Percentiles rank a stretch among this genome's conserved stretches.
Conservation (phyloP, 2,888 invertebrate species). For the Caenorhabditis sp. region DNA sequence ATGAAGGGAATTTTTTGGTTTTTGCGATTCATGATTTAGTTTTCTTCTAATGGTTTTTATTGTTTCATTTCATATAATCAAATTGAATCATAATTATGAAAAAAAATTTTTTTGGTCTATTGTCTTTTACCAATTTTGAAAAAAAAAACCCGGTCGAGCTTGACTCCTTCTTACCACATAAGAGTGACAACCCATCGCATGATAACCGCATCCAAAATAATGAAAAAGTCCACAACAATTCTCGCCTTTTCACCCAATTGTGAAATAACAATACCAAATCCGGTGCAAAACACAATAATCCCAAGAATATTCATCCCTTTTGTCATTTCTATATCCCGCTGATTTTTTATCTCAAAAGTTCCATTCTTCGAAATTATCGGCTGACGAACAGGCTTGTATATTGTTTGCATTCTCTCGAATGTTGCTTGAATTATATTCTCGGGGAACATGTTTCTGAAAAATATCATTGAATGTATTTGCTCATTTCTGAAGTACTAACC, state of each 20-base stretch:
- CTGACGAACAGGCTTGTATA: conserved; percentile 57
- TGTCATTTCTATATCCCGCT: conserved; percentile 41
- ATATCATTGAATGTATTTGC: not conserved
- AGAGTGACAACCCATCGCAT: conserved; percentile 77
- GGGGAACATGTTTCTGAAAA: conserved; percentile 85
- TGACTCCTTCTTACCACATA: conserved; percentile 69
- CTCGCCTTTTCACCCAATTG: conserved; percentile 78
- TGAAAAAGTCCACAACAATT: conserved; percentile 82
- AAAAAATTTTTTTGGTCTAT: too few relatives aligned
- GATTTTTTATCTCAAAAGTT: conserved; percentile 31
- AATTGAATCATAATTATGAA: too few relatives aligned
- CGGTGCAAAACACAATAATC: conserved; percentile 87
- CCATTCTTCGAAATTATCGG: conserved; percentile 46
- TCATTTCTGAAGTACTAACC: conserved; percentile 76
- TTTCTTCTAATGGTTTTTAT: too few relatives aligned
- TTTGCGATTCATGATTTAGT: too few relatives aligned
- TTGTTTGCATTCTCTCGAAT: conserved; percentile 70
- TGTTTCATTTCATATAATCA: too few relatives aligned
- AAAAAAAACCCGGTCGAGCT: too few relatives aligned
- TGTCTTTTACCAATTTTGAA: too few relatives aligned
- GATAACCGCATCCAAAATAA: conserved; percentile 86
- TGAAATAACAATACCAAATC: conserved; percentile 89
- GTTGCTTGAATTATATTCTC: conserved; percentile 87
- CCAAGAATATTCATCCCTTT: conserved; percentile 74
- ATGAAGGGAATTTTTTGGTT: too few relatives aligned